These are phyloP conservation scores for Zophobas morio DNA, from an alignment of 1,140 invertebrate genomes.

Conservation along the genomic window DNA sequence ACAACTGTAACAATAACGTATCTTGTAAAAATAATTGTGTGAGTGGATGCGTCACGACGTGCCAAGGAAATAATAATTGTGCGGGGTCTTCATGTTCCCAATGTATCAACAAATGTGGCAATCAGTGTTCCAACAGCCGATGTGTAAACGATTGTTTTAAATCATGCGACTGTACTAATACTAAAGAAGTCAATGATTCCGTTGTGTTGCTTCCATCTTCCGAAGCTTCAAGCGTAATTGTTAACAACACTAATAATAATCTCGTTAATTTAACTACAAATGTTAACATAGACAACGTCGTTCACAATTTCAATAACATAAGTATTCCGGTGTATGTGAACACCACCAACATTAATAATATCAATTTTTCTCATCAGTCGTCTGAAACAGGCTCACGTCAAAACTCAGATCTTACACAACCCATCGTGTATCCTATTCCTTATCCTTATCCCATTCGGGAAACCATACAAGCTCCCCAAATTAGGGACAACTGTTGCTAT, in stretches of 20 bases:
- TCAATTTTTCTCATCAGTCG: not conserved
- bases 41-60: not conserved
- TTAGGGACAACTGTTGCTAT: slow-evolving; percentile 1
- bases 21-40: slow-evolving; percentile 20
- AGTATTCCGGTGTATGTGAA: slow-evolving; percentile 32
- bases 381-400: not conserved
- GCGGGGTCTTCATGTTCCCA: not conserved
- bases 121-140: not conserved
- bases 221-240: not conserved
- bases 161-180: not conserved
- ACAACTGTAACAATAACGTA: not conserved
- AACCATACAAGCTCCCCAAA: slow-evolving; percentile 6
- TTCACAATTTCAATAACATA: slow-evolving; percentile 41
- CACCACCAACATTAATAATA: slow-evolving; percentile 39
- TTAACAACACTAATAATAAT: slow-evolving; percentile 34
- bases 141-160: slow-evolving; percentile 2
- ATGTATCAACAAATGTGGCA: slow-evolving; percentile 7
- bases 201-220: not conserved
- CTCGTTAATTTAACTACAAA: slow-evolving; percentile 38
- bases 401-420: not conserved
- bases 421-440: not conserved
- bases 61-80: not conserved
- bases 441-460: no score
- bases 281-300: slow-evolving; percentile 26
- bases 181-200: no score